Base-by-base conservation (phyloP, 2,888 invertebrate genomes). In the Diadegma fenestrale region DNA sequence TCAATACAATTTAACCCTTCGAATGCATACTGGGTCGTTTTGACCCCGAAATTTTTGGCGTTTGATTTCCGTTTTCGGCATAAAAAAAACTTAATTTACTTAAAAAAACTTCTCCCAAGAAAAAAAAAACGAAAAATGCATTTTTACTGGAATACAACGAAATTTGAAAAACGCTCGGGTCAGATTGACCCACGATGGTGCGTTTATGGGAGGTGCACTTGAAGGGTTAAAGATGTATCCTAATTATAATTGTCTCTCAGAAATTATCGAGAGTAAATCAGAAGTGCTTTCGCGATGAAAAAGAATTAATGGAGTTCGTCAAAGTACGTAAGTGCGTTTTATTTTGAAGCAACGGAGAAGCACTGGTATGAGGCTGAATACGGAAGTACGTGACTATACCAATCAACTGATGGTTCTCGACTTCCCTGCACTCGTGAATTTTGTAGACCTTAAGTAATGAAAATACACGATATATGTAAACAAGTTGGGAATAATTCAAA, bases 361-460 rank as follows among this genome's bases (percentile, higher is more conserved):
- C n/a, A 37, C 33, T 37, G 22, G 30, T 68, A 33, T 22, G 37
- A 58, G 41, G 54, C 14, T n/a, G 58, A 78, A 48, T 64, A 71
- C 51, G 8, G 17, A 71, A 48, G 63, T 82, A 48, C 76, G 69
- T 48, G 54, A 58, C 30, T 41, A n/a, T n/a, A 33, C 77, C 77
- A 77, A 82, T 82, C 71, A 54, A 41, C 71, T 30, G 71, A 82
- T 77, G 71, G 64, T 54, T 71, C 54, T 61, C 76, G 75, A 12
- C 48, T 48, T 66, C 17, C 19, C 37, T 17, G 48, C 33, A 22
- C 41, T 51, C 71, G 45, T 64, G 77, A 71, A 82, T 82, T 51
- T 77, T 64, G 54, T 37, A 76, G 37, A 76, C 76, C 58, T 58
- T 69, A 69, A 81, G 81, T 81, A 81, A 81, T 76, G 81, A 76